These are phyloP conservation scores for Callinectes sapidus DNA, from an alignment of 2,888 invertebrate species.

Conservation along the genomic window DNA sequence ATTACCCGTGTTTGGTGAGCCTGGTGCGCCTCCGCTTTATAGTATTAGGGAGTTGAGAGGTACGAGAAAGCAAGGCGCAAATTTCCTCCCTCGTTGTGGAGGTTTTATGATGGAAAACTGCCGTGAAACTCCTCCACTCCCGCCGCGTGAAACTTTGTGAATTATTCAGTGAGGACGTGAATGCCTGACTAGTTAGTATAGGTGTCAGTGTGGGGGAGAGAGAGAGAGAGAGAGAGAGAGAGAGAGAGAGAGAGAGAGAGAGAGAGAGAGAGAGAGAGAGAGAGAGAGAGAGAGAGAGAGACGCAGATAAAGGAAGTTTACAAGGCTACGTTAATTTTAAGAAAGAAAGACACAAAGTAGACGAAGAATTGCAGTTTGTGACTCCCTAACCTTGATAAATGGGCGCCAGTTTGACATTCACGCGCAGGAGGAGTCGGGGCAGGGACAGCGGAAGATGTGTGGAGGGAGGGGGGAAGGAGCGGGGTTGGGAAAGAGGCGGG, in stretches of 20 bases:
- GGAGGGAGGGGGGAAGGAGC: background rate
- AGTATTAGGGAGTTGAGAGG: background rate
- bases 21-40: background rate
- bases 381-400: conserved; percentile 26
- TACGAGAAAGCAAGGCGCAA: background rate
- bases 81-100: background rate
- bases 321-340: background rate
- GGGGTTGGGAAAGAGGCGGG: background rate
- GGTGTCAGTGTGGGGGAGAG: background rate
- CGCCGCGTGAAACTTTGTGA: background rate
- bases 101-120: background rate
- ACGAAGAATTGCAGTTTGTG: background rate
- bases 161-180: background rate
- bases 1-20: background rate
- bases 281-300: background rate
- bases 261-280: background rate
- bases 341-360: background rate
- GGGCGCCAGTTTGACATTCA: background rate
- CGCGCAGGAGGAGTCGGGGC: background rate
- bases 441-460: background rate
- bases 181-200: background rate
- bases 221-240: no score
- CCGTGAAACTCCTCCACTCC: background rate
- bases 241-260: background rate
- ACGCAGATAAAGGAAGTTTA: background rate